A percentile compares a stretch with the other conserved stretches of the same genome.
Conservation (phyloP, 2,888 invertebrate genomes). For the Antheraea assamensis region DNA sequence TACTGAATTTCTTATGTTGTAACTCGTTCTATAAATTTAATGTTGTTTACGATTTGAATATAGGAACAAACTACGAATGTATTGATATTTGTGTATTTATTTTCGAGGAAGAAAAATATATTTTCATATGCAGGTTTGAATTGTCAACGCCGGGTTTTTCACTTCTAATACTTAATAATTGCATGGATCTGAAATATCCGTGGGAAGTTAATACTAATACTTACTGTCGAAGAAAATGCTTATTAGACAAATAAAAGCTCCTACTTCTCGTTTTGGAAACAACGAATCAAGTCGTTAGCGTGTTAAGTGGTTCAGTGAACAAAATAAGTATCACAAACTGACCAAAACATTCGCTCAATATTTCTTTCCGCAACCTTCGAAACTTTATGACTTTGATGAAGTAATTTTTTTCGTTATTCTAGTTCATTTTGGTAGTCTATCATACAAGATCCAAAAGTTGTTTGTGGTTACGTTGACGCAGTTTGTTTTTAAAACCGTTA, state of each 20-base stretch:
- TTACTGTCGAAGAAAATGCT: background rate
- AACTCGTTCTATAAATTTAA: too few species aligned
- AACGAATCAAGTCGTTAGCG: background rate
- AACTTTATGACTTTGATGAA: background rate
- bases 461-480: background rate
- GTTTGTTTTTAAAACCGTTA: too few species aligned
- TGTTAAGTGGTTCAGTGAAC: too few species aligned
- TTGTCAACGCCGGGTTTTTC: background rate
- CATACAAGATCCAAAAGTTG: background rate
- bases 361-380: background rate
- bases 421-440: background rate
- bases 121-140: background rate
- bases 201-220: background rate
- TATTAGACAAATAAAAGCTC: background rate
- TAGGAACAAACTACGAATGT: too few species aligned
- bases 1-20: too few species aligned
- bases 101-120: too few species aligned
- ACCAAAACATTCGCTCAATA: background rate
- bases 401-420: background rate
- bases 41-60: too few species aligned
- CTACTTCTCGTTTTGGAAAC: background rate
- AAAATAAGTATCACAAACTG: background rate
- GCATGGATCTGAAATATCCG: background rate
- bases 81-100: too few species aligned
- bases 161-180: background rate